phyloP scores from a whole-genome alignment of 1,140 invertebrate genomes.

The Marisa cornuarietis region DNA sequence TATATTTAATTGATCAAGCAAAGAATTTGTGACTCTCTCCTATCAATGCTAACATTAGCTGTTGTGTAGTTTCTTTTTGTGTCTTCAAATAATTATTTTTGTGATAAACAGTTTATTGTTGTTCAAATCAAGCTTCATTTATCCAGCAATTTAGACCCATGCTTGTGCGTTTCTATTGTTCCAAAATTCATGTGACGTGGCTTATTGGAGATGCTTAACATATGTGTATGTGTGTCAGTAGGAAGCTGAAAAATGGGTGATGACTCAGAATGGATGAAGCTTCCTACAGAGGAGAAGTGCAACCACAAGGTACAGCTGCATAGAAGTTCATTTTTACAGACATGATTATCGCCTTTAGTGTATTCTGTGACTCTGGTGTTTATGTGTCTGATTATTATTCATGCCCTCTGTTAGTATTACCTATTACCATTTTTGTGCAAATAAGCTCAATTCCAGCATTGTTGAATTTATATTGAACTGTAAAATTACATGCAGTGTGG shows the following conservation, averaged over 20 bases:
- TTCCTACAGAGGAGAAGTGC: constrained; percentile 89
- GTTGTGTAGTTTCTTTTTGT: too few species aligned
- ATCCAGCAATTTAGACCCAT: too few species aligned
- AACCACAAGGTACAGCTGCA: constrained; percentile 80
- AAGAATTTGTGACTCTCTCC: too few species aligned
- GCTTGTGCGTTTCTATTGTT: too few species aligned
- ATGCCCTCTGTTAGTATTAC: constrained; percentile 4
- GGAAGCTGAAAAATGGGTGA: constrained; percentile 51
- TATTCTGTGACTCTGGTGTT: neutral
- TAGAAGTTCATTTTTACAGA: neutral
- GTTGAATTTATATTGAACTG: neutral
- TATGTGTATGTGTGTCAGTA: neutral
- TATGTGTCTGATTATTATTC: too few species aligned
- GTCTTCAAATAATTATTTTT: too few species aligned
- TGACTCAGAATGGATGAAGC: constrained; percentile 90
- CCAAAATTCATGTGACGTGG: too few species aligned
- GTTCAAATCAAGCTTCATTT: too few species aligned
- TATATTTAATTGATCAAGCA: too few species aligned
- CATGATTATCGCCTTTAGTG: constrained; percentile 21
- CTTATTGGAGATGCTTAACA: too few species aligned
- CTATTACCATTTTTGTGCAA: constrained; percentile 1
- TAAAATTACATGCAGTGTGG: neutral
- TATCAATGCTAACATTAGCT: too few species aligned
- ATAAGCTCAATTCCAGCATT: neutral
- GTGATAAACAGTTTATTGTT: too few species aligned